Evolutionary conservation across 2,113 vertebrate species (phyloP), one percentile per base, ranked within the genome.

Genomic region (Halichoerus grypus): DNA sequence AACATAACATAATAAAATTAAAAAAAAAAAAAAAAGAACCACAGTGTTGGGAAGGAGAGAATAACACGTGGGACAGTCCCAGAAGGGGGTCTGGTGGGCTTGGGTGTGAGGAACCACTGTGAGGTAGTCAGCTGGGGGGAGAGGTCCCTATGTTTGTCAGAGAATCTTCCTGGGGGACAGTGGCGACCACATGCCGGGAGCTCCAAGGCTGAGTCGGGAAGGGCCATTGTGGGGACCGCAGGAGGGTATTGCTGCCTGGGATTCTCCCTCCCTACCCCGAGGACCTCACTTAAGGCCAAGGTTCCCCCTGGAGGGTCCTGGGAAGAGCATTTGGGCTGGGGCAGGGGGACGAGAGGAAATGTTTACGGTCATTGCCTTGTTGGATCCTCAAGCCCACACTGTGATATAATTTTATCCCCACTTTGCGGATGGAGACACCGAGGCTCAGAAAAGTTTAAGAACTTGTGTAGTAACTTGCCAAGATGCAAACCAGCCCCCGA

Each of bases 231-330:
- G 65, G 92, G 84, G 28, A 26, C 11, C 15, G 14, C 36, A 69
- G 31, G 46, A 33, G 14, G 10, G 21, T 55, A 46, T 57, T 7
- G 3, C 18, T 55, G 21, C 49, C 83, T 46, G 19, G 61, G 14
- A 3, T 22, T 51, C 49, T 80, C 84, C 31, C 2, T 31, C 51
- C 31, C 51, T 9, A n/a, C 53, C 39, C 65, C 15, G 14, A 24
- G 53, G 42, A 61, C 55, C 13, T 13, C 36, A 0, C 13, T 0
- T 24, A 72, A 55, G 24, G 10, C 28, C n/a, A 10, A 1, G 28
- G 86, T 55, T 95, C n/a, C 46, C 82, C 80, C 36, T 36, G 49
- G 36, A 95, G 94, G 88, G 31, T 59, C 31, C 71, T 95, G 88
- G 36, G 31, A 77, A 59, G 80, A 22, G 31, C 55, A n/a, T 90